Percentiles rank a stretch among this genome's conserved stretches.
Evolutionary conservation across 2,113 vertebrate genomes (phyloP).

Genomic region (Apodemus speciosus): DNA sequence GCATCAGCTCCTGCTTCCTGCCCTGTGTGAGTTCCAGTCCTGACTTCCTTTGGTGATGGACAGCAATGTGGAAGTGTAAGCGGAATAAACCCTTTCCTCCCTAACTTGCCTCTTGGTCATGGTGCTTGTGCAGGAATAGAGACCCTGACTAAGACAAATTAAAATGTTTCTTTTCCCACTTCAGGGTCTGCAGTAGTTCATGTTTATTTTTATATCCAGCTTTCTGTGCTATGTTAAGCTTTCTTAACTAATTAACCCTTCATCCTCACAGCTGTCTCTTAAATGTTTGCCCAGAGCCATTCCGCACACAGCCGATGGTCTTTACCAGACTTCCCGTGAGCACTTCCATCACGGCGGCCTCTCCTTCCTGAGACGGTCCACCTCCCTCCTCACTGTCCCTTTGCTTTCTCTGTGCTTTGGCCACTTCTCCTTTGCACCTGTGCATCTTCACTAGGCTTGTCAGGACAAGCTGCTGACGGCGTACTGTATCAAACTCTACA

Average conservation of each 20-base stretch:
- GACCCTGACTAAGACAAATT: too few relatives aligned
- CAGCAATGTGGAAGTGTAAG: too few relatives aligned
- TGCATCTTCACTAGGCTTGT: neutral
- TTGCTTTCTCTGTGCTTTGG: neutral
- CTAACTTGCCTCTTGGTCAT: too few relatives aligned
- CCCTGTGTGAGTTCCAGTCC: too few relatives aligned
- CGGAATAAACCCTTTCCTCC: too few relatives aligned
- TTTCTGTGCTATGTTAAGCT: slow-evolving; percentile 4
- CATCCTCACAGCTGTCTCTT: neutral
- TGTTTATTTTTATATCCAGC: slow-evolving; percentile 15
- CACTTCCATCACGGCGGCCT: neutral
- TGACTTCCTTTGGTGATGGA: too few relatives aligned
- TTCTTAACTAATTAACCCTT: slow-evolving; percentile 19
- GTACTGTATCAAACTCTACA: neutral
- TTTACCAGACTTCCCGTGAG: neutral
- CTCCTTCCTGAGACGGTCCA: neutral
- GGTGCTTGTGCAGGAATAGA: too few relatives aligned
- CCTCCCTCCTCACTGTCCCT: neutral
- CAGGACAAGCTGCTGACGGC: neutral
- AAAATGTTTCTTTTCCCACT: neutral
- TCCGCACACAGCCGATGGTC: neutral
- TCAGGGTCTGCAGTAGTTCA: neutral
- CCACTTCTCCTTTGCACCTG: neutral
- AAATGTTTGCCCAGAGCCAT: neutral
- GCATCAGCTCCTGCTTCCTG: too few relatives aligned